Evolutionary conservation across 2,113 vertebrate genomes (phyloP).

Genomic region (Rhinogobius similis): DNA sequence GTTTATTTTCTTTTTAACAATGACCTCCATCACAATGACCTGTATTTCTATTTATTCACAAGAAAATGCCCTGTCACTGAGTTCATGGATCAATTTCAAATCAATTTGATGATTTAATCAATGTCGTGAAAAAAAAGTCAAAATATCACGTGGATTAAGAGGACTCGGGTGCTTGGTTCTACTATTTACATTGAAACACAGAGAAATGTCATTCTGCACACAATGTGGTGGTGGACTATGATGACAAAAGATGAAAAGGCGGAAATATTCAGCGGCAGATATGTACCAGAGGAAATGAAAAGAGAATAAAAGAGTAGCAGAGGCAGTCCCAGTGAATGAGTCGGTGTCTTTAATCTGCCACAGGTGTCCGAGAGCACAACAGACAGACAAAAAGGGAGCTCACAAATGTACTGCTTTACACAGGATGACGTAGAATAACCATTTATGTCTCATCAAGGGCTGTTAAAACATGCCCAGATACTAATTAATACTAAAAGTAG

Average conservation of each 20-base stretch:
- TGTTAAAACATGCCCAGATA: no score
- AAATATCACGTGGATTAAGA: not conserved
- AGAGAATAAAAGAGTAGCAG: conserved; percentile 37
- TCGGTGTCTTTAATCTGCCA: conserved; percentile 56
- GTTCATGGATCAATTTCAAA: no score
- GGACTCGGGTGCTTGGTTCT: not conserved
- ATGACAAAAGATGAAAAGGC: conserved; percentile 45
- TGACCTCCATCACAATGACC: no score
- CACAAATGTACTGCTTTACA: not conserved
- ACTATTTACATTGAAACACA: not conserved
- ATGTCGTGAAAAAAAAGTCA: not conserved
- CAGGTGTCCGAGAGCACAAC: conserved; percentile 58
- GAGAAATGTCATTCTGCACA: not conserved
- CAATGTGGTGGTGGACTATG: conserved; percentile 2
- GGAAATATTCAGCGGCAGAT: conserved; percentile 28
- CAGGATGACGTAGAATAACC: not conserved
- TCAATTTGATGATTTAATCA: not conserved
- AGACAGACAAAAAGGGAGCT: conserved; percentile 33
- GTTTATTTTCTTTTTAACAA: no score
- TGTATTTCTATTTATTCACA: no score
- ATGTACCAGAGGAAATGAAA: conserved; percentile 35
- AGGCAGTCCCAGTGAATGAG: conserved; percentile 38
- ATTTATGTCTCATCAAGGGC: no score
- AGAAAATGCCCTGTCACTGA: no score
- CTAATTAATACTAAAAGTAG: no score